Base-by-base conservation (phyloP, 2,113 vertebrate genomes). In the Blennius ocellaris region DNA sequence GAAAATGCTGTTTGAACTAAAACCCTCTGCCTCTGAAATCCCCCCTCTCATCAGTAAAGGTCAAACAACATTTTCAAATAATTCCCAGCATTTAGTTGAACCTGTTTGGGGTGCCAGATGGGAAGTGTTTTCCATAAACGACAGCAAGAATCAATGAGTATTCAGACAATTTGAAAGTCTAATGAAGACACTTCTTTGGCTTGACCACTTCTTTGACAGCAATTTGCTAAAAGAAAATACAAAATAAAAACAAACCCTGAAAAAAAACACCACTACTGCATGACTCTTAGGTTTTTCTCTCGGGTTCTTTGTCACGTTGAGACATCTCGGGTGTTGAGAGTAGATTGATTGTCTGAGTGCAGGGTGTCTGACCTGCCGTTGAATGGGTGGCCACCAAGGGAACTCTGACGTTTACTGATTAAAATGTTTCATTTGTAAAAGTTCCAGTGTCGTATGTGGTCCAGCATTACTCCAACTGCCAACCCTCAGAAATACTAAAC, bases 291-390 rank as follows among this genome's bases (percentile, higher is more conserved):
- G 47, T 61, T 54, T 54, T 39, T 43, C 50, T 54, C 57, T 39
- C 6, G 2, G 60, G 51, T 53, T 64, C 53, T 47, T 52, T 77
- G 62, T 84, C 60, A 81, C 8, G 50, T 54, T 37, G 58, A 61
- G 58, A 57, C 65, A 60, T 80, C 62, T 21, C 37, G 45, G 38
- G 14, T 44, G 64, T 76, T 75, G 60, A 61, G 64, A 67, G 48
- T 76, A 66, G 80, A 86, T 87, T 81, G 86, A 89, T 90, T 79
- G 76, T 61, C 36, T 61, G 67, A 81, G 72, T 52, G 74, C 78
- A 73, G 17, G 72, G 74, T 58, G 47, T 64, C 45, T 3, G 69
- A 89, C 87, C 81, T 68, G 66, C 41, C 70, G 76, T 75, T 72
- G 80, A 84, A 80, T 76, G 38, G 62, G 15, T 47, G 64, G 52